Base-by-base conservation (phyloP, 2,888 invertebrate genomes). In the Abscondita cerata region DNA sequence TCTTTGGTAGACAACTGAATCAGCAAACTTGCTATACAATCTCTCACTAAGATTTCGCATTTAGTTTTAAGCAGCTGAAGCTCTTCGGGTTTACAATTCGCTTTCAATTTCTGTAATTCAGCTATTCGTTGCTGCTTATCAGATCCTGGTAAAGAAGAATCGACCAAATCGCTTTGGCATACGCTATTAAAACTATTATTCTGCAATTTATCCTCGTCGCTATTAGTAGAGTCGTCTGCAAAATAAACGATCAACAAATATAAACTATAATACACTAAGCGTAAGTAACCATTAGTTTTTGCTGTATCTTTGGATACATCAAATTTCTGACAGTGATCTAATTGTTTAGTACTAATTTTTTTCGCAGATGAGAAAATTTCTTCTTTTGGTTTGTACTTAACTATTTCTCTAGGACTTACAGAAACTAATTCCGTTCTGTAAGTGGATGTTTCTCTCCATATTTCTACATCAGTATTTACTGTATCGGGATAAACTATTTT, bases 71-170 rank as follows among this genome's bases (percentile, higher is more conserved):
- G 82, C 69, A 88, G 89, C 73, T 89, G 90, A 61, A 93, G 81
- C 68, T 91, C 88, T 64, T 91, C 89, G 0, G 92, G 89, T 73
- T 91, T 91, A 76, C 93, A 93, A 66, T 91, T 91, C 9, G 92
- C 90, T 76, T 87, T n/a, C 73, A 83, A 85, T 83, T 86, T 87
- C 73, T 91, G 89, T 68, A 91, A 75, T 74, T 90, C 89, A 11
- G 87, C 85, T 48, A 89, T 84, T 68, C 87, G 83, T 76, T 86
- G 85, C 74, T 89, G 88, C 52, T 88, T 85, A 68, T 87, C 87
- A n/a, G 82, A 80, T 0, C 87, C 85, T 2, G 90, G 90, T 51
- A 89, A 77, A 0, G 89, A 85, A 0, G 90, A 88, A 76, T 90
- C 90, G 6, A 90, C 89, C 40, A 89, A 83, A 72, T 87, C 87